A percentile compares a stretch with the other conserved stretches of the same genome.
Evolutionary conservation across 2,113 vertebrate species (phyloP).

Genomic region (Gorsachius goisagi): DNA sequence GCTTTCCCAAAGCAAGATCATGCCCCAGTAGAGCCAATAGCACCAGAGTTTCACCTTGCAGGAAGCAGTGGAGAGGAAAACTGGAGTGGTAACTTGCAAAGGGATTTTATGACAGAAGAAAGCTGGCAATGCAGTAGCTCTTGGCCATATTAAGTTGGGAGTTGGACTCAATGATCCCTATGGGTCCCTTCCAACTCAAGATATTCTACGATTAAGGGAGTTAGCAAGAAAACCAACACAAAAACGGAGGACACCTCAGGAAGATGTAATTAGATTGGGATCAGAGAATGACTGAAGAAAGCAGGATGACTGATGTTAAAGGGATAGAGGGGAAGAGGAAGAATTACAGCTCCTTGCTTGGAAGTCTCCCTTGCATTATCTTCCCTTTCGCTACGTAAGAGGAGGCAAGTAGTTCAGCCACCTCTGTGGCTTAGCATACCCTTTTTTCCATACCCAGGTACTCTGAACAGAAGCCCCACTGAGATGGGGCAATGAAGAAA

Average conservation of each 20-base stretch:
- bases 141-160: not conserved
- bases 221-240: not conserved
- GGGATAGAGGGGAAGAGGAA: not conserved
- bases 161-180: not conserved
- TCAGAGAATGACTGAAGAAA: not conserved
- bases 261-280: not conserved
- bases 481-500: not conserved
- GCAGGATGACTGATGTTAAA: not conserved
- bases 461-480: not conserved
- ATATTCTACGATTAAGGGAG: not conserved
- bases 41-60: not conserved
- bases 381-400: not conserved
- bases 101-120: not conserved
- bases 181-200: not conserved
- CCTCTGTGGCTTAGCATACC: not conserved
- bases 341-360: not conserved
- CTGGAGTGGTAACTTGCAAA: not conserved
- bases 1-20: not conserved
- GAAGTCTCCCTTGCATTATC: not conserved
- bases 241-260: not conserved
- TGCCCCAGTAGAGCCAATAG: not conserved
- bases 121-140: not conserved
- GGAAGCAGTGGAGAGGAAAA: not conserved
- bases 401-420: not conserved
- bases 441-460: not conserved